Evolutionary conservation across 2,797 vertebrate species (phyloP), one percentile per base, ranked within the genome.

Genomic region (Bovichtus diacanthus): DNA sequence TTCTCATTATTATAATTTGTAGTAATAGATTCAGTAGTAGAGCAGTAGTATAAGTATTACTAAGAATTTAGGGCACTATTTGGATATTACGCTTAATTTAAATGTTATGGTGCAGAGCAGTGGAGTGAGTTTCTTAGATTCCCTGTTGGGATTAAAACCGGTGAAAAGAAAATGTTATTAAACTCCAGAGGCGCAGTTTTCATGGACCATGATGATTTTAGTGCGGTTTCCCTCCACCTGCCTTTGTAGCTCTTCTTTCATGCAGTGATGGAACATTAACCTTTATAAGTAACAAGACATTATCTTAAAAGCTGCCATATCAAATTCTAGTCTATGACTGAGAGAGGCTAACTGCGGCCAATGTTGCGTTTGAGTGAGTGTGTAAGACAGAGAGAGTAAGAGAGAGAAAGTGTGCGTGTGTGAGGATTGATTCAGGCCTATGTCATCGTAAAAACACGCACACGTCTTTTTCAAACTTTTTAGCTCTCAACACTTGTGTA

Each of bases 261-360:
- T 76, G 59, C 76, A 79, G 38, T 64, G 61, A 76, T 81, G 80
- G 87, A 90, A 82, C 87, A 34, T 34, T 34, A 34, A 34, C 31
- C 31, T 34, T 87, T 92, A 91, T 91, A 89, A 92, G 88, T 90
- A 93, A 84, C 88, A 80, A 87, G 84, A 89, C 89, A 88, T 86
- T 86, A 87, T 90, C 87, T 88, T 83, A 73, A 81, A 70, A 86
- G 73, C 70, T 90, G 69, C 77, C 78, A 71, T 81, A 88, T 88
- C 76, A 88, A 79, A 90, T 93, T 81, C 56, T 83, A 84, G 82
- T 90, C 75, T 68, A 72, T 86, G 81, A 88, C 82, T 81, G 71
- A 70, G 70, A 70, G 41, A 74, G 81, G 44, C 64, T 56, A 68
- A 43, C 47, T 62, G 34, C 78, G 73, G 61, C 44, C 64, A 78